A percentile compares a stretch with the other conserved stretches of the same genome.
Conservation (phyloP, 2,888 invertebrate genomes). For the Biston betularia region DNA sequence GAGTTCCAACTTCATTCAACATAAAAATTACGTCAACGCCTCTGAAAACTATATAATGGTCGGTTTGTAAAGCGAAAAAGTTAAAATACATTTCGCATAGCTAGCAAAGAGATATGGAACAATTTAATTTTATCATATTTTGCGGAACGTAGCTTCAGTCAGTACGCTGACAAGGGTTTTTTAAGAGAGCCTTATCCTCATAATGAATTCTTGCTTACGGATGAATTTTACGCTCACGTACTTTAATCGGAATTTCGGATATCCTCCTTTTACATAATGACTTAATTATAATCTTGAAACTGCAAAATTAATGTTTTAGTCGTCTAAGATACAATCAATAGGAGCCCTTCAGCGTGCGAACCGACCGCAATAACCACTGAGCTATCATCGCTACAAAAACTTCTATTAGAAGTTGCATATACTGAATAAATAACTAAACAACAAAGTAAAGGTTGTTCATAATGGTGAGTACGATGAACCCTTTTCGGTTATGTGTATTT, state of each 20-base stretch:
- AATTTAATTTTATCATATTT: slow-evolving; percentile 28
- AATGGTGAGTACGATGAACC: too few species aligned
- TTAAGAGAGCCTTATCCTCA: slow-evolving; percentile 33
- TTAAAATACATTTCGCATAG: not conserved
- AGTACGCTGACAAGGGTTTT: slow-evolving; percentile 29
- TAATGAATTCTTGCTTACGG: slow-evolving; percentile 33
- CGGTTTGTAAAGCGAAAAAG: slow-evolving; percentile 7
- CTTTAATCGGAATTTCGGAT: slow-evolving; percentile 36
- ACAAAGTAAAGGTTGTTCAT: too few species aligned
- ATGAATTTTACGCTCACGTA: slow-evolving; percentile 40
- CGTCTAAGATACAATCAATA: not conserved
- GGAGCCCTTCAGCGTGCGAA: too few species aligned
- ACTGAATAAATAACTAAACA: too few species aligned
- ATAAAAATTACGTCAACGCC: too few species aligned
- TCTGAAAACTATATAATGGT: not conserved
- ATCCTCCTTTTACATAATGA: slow-evolving; percentile 6
- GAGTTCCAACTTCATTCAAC: too few species aligned
- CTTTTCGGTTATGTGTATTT: too few species aligned
- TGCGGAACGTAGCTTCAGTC: slow-evolving; percentile 17
- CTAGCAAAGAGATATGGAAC: not conserved
- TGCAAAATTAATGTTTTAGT: not conserved
- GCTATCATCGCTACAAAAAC: too few species aligned
- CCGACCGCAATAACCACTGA: too few species aligned
- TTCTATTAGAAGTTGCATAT: too few species aligned
- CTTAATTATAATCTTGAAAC: not conserved